Conservation (phyloP, 2,113 vertebrate species). For the Hippocampus abdominalis region DNA sequence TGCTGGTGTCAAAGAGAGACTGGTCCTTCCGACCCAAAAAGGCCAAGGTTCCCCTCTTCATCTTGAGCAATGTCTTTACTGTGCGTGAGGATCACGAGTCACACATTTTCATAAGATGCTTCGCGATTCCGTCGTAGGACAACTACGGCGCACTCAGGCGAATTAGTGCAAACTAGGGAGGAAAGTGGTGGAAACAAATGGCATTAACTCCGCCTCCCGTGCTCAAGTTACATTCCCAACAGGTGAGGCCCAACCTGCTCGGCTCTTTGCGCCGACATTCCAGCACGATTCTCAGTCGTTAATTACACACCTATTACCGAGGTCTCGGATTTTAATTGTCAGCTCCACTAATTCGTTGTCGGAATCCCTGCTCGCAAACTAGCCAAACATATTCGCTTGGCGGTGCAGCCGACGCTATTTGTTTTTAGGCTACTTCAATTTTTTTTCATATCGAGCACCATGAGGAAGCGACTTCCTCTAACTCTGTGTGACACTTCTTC, state of each 20-base stretch:
- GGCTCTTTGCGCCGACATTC: conserved; percentile 35
- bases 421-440: not conserved
- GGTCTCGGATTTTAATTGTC: not conserved
- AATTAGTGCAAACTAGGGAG: conserved; percentile 22
- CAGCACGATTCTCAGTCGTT: conserved; percentile 16
- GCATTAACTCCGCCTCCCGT: conserved; percentile 46
- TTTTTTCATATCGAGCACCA: not conserved
- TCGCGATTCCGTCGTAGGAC: not conserved
- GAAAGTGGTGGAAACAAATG: conserved; percentile 48
- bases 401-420: not conserved
- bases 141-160: not conserved
- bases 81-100: not conserved
- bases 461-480: too few relatives aligned
- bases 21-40: conserved; percentile 66
- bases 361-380: not conserved
- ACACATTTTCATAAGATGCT: not conserved
- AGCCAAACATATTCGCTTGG: not conserved
- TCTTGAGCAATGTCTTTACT: conserved; percentile 12
- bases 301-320: not conserved
- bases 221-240: conserved; percentile 29
- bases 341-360: not conserved
- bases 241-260: conserved; percentile 53
- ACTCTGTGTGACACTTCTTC: too few relatives aligned
- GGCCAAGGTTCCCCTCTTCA: conserved; percentile 64
- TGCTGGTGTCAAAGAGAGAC: conserved; percentile 67